Base-by-base conservation (phyloP, 1,140 invertebrate genomes). In the Drosophila kikkawai region DNA sequence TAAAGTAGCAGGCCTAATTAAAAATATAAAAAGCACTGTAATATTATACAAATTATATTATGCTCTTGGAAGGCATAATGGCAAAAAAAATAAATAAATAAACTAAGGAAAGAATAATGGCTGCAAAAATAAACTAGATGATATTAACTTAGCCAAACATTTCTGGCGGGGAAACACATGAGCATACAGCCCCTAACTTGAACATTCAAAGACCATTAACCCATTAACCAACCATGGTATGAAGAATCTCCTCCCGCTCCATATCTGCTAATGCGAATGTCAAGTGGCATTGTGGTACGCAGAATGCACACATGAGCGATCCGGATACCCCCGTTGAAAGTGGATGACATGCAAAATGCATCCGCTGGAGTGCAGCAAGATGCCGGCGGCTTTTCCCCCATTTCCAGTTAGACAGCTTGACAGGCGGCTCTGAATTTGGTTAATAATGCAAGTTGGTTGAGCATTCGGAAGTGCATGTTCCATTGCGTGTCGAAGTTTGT, bases 361-460 rank as follows among this genome's bases (percentile, higher is more conserved):
- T 71, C 71, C 84, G 68, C 39, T 88, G 59, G 65, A 80, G 47
- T 83, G 83, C 75, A 64, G 81, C 74, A 87, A 80, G 70, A 80
- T 84, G 78, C 77, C 70, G 11, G 37, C 6, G 37, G 53, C 29
- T 13, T 29, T 34, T 37, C 22, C 44, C 66, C 48, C 22, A 42
- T 41, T 42, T 50, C n/a, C 53, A 73, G 41, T 68, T 74, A 50
- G 48, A 73, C 34, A 39, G 78, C 82, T 51, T 64, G 73, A 73
- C 78, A 81, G 74, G 68, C 82, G 78, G 78, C 53, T 37, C 51
- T 81, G 51, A 79, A 78, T 79, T 74, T 64, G 65, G 75, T 68
- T 76, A 55, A 64, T 69, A 77, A 75, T 70, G 73, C 79, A 78
- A 51, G 67, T 17, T 73, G 53, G 32, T 19, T 37, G 37, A 63